A percentile compares a stretch with the other conserved stretches of the same genome.
Conservation (phyloP, 2,888 invertebrate species). For the Lepidocyrtinus sp. region DNA sequence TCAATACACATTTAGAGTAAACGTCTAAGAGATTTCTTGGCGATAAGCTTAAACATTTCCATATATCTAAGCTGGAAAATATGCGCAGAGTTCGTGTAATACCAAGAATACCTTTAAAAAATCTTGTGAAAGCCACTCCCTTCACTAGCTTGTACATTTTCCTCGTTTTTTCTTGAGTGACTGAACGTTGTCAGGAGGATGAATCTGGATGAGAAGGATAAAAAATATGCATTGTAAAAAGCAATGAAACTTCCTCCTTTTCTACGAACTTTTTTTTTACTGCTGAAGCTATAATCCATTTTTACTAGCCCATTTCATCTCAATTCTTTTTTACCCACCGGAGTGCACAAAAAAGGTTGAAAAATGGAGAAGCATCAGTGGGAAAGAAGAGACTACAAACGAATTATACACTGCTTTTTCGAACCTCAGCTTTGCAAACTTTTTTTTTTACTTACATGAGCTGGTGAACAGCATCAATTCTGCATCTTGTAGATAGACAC, state of each 20-base stretch:
- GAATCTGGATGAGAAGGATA: slow-evolving; percentile 48
- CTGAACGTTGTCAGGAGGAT: slow-evolving; percentile 57
- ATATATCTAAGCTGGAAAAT: not conserved
- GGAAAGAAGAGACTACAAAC: too few species aligned
- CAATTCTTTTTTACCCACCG: not conserved
- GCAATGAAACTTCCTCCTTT: not conserved
- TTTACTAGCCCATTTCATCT: slow-evolving; percentile 6
- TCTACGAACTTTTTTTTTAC: slow-evolving; percentile 11
- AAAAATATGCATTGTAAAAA: slow-evolving; percentile 6
- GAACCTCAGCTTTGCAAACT: too few species aligned
- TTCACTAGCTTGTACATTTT: not conserved
- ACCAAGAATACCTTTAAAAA: not conserved
- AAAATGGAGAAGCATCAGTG: not conserved
- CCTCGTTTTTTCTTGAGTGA: slow-evolving; percentile 31
- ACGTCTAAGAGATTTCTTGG: slow-evolving; percentile 39
- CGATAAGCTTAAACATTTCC: slow-evolving; percentile 13
- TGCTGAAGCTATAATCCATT: slow-evolving; percentile 13
- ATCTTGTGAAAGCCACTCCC: not conserved
- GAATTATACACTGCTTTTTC: too few species aligned
- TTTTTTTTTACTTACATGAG: too few species aligned
- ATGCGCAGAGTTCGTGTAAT: not conserved
- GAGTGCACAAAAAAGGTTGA: not conserved
- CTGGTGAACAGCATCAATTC: too few species aligned
- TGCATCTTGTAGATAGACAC: too few species aligned
- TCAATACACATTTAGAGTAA: too few species aligned